These are phyloP conservation scores for Acleris emargana DNA, from an alignment of 2,888 invertebrate species.

Conservation along the genomic window DNA sequence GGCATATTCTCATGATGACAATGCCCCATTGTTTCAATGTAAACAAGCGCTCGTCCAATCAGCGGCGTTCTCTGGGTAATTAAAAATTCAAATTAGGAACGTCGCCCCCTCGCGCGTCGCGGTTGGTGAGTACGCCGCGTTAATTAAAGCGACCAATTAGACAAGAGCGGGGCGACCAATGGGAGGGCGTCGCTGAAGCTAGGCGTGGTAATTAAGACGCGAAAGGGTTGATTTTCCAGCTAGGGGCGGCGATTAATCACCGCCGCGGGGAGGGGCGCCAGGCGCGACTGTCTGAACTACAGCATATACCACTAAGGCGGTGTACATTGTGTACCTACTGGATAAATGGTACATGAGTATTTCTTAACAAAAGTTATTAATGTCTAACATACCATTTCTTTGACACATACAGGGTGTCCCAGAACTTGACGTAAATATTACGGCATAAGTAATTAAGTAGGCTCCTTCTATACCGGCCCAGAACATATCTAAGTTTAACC, in stretches of 20 bases:
- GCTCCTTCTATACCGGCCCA: too few species aligned
- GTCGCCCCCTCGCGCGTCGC: conserved; percentile 70
- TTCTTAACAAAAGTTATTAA: too few species aligned
- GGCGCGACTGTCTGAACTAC: conserved; percentile 49
- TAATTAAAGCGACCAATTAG: conserved; percentile 82
- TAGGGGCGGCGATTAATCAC: conserved; percentile 75
- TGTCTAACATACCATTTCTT: too few species aligned
- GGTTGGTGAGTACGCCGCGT: conserved; percentile 77
- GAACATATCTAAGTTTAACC: too few species aligned
- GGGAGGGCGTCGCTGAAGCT: conserved; percentile 67
- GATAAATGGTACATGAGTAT: too few species aligned
- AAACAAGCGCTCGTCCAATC: conserved; percentile 68
- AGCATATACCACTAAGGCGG: conserved; percentile 12
- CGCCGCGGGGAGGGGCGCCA: conserved; percentile 43
- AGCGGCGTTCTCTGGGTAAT: conserved; percentile 61
- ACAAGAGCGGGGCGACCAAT: conserved; percentile 69
- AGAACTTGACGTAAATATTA: too few species aligned
- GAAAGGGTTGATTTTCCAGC: conserved; percentile 82
- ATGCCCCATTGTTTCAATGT: conserved; percentile 68
- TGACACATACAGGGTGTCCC: too few species aligned
- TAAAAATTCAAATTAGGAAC: conserved; percentile 81
- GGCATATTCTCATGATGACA: conserved; percentile 53
- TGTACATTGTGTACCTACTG: neutral
- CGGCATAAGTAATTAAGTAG: too few species aligned
- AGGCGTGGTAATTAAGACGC: conserved; percentile 82